phyloP scores from a whole-genome alignment of 2,113 vertebrate genomes.

The Zosterops borbonicus region DNA sequence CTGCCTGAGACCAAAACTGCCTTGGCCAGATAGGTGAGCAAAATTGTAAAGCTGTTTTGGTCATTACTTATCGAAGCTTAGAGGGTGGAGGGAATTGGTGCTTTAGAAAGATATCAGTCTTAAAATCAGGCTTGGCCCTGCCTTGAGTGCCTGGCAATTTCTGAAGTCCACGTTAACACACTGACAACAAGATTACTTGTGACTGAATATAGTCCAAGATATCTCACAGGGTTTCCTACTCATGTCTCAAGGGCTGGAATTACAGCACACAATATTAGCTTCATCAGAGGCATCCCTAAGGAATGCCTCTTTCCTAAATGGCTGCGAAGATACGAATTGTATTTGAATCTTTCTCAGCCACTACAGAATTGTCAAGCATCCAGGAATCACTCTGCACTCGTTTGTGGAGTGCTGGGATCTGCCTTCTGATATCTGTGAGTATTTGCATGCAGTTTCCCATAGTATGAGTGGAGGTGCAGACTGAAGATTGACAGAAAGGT shows the following conservation, averaged over 20 bases:
- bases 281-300: neutral
- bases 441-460: neutral
- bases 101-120: neutral
- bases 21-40: neutral
- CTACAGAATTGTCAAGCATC: neutral
- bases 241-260: neutral
- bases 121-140: neutral
- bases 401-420: neutral
- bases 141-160: neutral
- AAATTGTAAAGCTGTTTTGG: neutral
- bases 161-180: neutral
- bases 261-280: neutral
- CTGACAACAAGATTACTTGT: neutral
- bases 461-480: neutral
- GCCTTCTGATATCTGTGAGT: neutral
- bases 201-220: neutral
- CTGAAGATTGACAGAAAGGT: neutral
- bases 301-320: neutral
- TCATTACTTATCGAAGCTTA: neutral
- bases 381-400: neutral
- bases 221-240: neutral
- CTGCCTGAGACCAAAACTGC: neutral
- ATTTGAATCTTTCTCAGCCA: neutral
- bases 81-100: neutral
- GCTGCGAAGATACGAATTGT: rapidly evolving